phyloP scores from a whole-genome alignment of 2,797 vertebrate species.

The Crenuchus spilurus region DNA sequence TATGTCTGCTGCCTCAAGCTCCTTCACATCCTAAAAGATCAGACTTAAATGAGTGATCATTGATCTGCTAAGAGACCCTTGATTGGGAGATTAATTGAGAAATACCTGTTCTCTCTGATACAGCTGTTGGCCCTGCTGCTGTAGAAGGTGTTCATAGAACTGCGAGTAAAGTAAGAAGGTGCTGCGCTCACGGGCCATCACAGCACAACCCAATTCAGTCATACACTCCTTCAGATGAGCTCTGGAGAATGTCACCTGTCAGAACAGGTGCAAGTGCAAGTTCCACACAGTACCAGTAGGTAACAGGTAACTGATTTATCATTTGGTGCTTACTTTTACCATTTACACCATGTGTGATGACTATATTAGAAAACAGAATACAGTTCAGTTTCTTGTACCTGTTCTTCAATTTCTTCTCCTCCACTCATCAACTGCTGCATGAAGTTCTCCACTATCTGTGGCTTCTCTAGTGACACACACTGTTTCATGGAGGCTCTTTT shows the following conservation, averaged over 20 bases:
- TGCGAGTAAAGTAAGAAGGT: constrained; percentile 77
- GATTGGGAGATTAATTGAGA: not conserved
- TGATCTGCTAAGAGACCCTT: not conserved
- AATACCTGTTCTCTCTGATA: constrained; percentile 73
- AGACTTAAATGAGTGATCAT: not conserved
- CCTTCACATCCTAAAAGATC: constrained; percentile 63
- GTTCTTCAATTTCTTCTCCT: constrained; percentile 65
- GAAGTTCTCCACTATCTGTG: constrained; percentile 77
- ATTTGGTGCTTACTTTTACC: not conserved
- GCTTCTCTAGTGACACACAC: constrained; percentile 68
- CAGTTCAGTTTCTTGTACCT: constrained; percentile 60
- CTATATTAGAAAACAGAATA: not conserved
- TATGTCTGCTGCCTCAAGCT: constrained; percentile 44
- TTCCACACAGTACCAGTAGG: too few species aligned
- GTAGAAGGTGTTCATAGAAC: constrained; percentile 79
- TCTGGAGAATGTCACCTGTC: constrained; percentile 70
- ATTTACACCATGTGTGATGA: not conserved
- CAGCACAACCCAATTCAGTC: constrained; percentile 68
- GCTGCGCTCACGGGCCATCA: constrained; percentile 73
- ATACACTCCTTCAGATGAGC: constrained; percentile 74
- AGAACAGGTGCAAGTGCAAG: not conserved
- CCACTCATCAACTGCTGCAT: constrained; percentile 76
- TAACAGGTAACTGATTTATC: too few species aligned
- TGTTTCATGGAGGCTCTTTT: constrained; percentile 73
- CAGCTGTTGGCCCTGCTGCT: constrained; percentile 69